phyloP scores from a whole-genome alignment of 2,113 vertebrate species.

The pig (Sus scrofa) region DNA sequence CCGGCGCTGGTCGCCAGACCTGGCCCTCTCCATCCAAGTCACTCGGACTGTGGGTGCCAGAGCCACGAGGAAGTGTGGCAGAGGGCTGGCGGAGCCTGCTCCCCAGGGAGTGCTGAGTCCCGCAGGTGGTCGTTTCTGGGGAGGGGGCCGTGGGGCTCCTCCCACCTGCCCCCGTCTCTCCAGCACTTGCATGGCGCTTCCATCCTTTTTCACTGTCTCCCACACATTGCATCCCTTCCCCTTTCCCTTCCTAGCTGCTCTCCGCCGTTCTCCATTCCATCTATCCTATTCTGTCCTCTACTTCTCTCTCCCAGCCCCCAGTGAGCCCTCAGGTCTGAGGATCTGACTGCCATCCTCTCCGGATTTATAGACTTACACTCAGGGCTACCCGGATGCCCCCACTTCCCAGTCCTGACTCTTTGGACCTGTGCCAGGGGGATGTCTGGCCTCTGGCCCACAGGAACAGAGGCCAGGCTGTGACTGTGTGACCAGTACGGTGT shows the following conservation, averaged over 20 bases:
- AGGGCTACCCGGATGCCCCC: constrained; percentile 37
- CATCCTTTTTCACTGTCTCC: constrained; percentile 38
- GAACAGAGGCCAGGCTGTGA: constrained; percentile 59
- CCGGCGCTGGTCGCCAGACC: neutral
- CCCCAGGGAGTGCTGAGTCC: constrained; percentile 72
- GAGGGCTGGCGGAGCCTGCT: constrained; percentile 49
- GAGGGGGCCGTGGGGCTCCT: constrained; percentile 39
- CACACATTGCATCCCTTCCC: constrained; percentile 55
- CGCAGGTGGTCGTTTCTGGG: constrained; percentile 64
- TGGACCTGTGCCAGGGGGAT: neutral
- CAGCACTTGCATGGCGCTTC: constrained; percentile 78
- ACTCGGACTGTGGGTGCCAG: neutral
- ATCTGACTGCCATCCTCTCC: neutral
- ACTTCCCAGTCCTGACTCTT: constrained; percentile 64
- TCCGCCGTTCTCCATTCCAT: constrained; percentile 13
- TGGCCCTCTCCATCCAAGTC: neutral
- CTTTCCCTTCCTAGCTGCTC: constrained; percentile 64
- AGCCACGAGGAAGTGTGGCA: neutral
- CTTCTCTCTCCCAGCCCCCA: constrained; percentile 60
- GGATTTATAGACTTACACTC: neutral
- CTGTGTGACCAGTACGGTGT: constrained; percentile 58
- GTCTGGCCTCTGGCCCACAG: constrained; percentile 36
- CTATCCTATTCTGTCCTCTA: neutral
- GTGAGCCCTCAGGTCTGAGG: constrained; percentile 1
- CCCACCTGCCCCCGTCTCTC: constrained; percentile 55